These are phyloP conservation scores for Lanius collurio DNA, from an alignment of 2,113 vertebrate species.

Conservation along the genomic window DNA sequence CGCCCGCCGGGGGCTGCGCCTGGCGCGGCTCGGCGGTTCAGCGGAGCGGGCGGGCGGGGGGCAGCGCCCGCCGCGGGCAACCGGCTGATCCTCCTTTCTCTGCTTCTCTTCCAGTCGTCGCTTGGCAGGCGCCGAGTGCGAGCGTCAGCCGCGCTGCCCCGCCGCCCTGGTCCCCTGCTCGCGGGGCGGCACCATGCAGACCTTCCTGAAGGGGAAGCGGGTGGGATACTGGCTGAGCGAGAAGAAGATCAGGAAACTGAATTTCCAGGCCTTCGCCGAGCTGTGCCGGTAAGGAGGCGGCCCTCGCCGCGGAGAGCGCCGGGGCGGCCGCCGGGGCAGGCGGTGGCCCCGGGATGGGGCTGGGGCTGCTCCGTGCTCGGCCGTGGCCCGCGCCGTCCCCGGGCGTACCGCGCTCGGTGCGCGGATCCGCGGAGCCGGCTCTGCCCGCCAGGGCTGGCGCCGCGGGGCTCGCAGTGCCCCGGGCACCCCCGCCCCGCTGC, in stretches of 20 bases:
- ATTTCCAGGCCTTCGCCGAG: conserved; percentile 95
- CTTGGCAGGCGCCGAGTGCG: neutral
- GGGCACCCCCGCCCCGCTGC: neutral
- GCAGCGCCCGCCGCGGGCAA: neutral
- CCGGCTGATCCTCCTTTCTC: neutral
- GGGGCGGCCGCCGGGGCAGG: neutral
- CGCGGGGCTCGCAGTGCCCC: neutral
- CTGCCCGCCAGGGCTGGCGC: neutral
- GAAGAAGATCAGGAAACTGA: conserved; percentile 97
- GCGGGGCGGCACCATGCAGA: conserved; percentile 85
- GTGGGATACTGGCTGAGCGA: conserved; percentile 98
- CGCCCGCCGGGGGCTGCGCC: neutral
- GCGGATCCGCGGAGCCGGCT: neutral
- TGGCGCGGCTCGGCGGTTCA: neutral
- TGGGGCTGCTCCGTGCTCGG: neutral
- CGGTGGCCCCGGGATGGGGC: neutral
- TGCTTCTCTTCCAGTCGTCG: neutral
- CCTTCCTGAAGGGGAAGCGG: conserved; percentile 90
- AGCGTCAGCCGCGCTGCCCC: neutral
- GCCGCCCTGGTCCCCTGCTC: neutral
- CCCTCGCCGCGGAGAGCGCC: neutral
- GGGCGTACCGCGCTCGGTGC: neutral
- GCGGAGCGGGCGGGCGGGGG: neutral
- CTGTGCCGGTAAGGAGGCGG: conserved; percentile 86
- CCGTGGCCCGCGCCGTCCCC: neutral